phyloP scores from a whole-genome alignment of 1,140 invertebrate species.

The Hylaeus anthracinus region DNA sequence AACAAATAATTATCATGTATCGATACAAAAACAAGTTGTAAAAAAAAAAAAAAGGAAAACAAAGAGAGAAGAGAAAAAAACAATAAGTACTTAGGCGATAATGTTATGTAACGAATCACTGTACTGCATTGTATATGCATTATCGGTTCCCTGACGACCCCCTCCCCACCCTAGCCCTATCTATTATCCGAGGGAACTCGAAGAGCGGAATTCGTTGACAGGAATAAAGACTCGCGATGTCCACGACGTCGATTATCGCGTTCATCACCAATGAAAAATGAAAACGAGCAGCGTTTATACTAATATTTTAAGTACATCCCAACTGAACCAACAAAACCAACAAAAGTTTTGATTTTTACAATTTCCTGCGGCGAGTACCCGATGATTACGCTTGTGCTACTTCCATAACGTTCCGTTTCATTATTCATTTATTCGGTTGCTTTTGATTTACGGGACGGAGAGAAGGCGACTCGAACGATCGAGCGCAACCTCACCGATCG shows the following conservation, averaged over 20 bases:
- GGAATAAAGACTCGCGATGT: constrained; percentile 4
- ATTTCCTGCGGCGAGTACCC: constrained; percentile 43
- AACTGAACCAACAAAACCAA: background rate
- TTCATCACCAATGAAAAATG: constrained; percentile 29
- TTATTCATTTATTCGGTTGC: constrained; percentile 37
- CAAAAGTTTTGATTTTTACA: constrained; percentile 39
- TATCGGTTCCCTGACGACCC: background rate
- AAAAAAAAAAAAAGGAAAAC: constrained; percentile 7
- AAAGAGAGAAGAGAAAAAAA: constrained; percentile 31
- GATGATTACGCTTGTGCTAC: constrained; percentile 38
- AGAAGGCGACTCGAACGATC: constrained; percentile 60
- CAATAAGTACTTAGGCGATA: constrained; percentile 57
- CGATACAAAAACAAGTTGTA: constrained; percentile 19
- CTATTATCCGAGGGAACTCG: constrained; percentile 5
- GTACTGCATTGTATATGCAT: constrained; percentile 35
- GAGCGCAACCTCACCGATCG: constrained; percentile 42
- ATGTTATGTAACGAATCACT: constrained; percentile 45
- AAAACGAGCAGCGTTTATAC: constrained; percentile 38
- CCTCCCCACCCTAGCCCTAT: background rate
- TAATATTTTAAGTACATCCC: constrained; percentile 66
- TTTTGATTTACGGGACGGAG: constrained; percentile 70
- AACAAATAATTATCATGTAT: constrained; percentile 35
- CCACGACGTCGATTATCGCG: constrained; percentile 6
- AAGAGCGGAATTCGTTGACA: background rate
- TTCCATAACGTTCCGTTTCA: constrained; percentile 27